Percentiles rank a stretch among this genome's conserved stretches.
Evolutionary conservation across 2,888 invertebrate genomes (phyloP).

Genomic region (Chrysolina haemoptera): DNA sequence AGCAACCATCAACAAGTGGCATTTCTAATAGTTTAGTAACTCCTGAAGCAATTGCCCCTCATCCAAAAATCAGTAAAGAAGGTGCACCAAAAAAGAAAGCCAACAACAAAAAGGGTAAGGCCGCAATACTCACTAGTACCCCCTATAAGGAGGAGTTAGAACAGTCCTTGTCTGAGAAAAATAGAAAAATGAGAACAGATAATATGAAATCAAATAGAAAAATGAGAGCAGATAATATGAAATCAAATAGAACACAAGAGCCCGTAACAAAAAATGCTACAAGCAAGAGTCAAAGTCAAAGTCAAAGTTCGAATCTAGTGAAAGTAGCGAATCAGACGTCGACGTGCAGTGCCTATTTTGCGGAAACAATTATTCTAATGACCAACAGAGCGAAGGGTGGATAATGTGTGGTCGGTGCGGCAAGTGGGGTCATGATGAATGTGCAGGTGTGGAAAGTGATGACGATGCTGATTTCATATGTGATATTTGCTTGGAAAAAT

Average conservation of each 20-base stretch:
- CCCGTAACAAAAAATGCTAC: slow-evolving; percentile 12
- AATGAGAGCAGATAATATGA: slow-evolving; percentile 26
- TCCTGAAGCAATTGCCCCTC: slow-evolving; percentile 30
- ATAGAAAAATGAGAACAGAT: slow-evolving; percentile 29
- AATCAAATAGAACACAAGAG: slow-evolving; percentile 23
- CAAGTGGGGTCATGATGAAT: slow-evolving; percentile 26
- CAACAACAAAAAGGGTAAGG: slow-evolving; percentile 18
- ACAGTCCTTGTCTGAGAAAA: too few species aligned
- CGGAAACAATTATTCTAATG: slow-evolving; percentile 28
- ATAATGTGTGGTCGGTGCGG: slow-evolving; percentile 32
- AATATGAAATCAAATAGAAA: slow-evolving; percentile 23
- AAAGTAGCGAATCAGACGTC: slow-evolving; percentile 27
- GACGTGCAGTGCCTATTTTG: slow-evolving; percentile 32
- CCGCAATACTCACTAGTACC: too few species aligned
- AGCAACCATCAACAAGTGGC: slow-evolving; percentile 30
- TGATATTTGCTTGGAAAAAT: slow-evolving; percentile 27
- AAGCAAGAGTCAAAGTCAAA: slow-evolving; percentile 14
- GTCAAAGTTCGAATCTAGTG: slow-evolving; percentile 24
- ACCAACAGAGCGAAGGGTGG: neutral
- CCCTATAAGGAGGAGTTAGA: too few species aligned
- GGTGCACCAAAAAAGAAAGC: slow-evolving; percentile 25
- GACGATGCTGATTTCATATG: slow-evolving; percentile 29
- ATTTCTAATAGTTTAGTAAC: slow-evolving; percentile 24
- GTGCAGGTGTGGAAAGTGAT: slow-evolving; percentile 30
- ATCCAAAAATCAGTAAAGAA: slow-evolving; percentile 30